A percentile compares a stretch with the other conserved stretches of the same genome.
phyloP scores from a whole-genome alignment of 2,888 invertebrate genomes.

The Clepsis dumicolana region DNA sequence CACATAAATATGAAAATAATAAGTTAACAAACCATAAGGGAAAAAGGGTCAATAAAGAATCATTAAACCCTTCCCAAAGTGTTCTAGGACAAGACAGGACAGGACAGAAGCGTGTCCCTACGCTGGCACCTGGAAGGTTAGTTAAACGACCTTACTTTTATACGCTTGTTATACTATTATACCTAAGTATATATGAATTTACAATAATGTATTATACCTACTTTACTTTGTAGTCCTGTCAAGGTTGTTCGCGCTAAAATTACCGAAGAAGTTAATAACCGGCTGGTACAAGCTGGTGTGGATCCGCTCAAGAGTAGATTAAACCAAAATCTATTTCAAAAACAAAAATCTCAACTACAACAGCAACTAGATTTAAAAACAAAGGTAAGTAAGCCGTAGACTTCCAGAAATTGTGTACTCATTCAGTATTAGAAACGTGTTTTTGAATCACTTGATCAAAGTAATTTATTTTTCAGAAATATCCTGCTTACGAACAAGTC shows the following conservation, averaged over 20 bases:
- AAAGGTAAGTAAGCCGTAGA: constrained; percentile 83
- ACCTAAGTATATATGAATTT: neutral
- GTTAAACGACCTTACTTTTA: neutral
- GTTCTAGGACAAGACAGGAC: constrained; percentile 10
- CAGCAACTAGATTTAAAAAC: constrained; percentile 85
- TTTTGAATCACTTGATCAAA: neutral
- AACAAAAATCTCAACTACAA: constrained; percentile 84
- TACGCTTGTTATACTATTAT: neutral
- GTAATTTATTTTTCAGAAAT: constrained; percentile 72
- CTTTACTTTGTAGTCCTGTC: constrained; percentile 63
- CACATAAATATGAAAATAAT: constrained; percentile 12
- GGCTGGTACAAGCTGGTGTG: constrained; percentile 86
- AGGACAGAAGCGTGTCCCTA: constrained; percentile 46
- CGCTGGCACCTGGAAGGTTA: constrained; percentile 52
- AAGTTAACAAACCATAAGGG: constrained; percentile 30
- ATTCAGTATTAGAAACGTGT: neutral
- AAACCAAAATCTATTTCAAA: constrained; percentile 83
- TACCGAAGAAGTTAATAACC: constrained; percentile 82
- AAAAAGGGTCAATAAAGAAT: constrained; percentile 47
- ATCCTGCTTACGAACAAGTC: constrained; percentile 76
- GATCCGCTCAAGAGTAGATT: constrained; percentile 88
- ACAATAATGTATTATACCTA: constrained; percentile 7
- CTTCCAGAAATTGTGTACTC: neutral
- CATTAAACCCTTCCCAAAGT: constrained; percentile 42
- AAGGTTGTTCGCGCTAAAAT: constrained; percentile 77